Evolutionary conservation across 2,888 invertebrate genomes (phyloP).

Genomic region (Oxycera nigricornis): DNA sequence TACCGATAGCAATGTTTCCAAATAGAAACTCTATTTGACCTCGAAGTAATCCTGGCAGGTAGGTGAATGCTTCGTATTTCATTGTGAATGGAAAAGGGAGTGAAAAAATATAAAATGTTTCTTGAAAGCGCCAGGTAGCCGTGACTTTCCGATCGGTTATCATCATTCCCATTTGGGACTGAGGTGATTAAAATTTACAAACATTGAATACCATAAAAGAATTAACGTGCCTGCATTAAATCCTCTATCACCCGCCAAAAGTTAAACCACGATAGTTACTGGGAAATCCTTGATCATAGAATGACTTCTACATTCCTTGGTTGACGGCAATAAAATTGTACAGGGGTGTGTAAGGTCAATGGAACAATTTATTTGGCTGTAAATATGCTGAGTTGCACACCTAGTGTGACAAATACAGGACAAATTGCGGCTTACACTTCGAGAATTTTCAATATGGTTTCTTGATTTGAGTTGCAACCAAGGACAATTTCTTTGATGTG

Average conservation of each 20-base stretch:
- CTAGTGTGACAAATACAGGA: no score
- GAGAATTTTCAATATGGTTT: no score
- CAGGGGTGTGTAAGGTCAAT: constrained; percentile 16
- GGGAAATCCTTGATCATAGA: background rate
- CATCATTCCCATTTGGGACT: background rate
- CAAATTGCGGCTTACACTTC: no score
- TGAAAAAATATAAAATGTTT: background rate
- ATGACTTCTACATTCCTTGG: background rate
- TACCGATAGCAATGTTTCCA: no score
- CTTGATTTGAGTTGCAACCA: no score
- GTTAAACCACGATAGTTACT: background rate
- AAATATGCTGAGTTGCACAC: background rate
- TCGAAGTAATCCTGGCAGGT: no score
- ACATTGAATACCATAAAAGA: constrained; percentile 8
- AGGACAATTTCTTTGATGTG: no score
- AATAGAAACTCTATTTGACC: no score
- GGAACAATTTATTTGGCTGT: constrained; percentile 13
- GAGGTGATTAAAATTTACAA: constrained; percentile 16
- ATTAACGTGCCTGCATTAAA: background rate
- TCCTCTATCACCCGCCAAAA: background rate
- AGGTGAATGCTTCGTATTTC: no score
- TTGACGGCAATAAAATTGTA: background rate
- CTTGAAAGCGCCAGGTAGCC: constrained; percentile 12
- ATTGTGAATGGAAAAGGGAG: no score
- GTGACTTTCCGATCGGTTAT: background rate